A percentile compares a stretch with the other conserved stretches of the same genome.
phyloP scores from a whole-genome alignment of 1,140 invertebrate species.

The Bombus haemorrhoidalis region DNA sequence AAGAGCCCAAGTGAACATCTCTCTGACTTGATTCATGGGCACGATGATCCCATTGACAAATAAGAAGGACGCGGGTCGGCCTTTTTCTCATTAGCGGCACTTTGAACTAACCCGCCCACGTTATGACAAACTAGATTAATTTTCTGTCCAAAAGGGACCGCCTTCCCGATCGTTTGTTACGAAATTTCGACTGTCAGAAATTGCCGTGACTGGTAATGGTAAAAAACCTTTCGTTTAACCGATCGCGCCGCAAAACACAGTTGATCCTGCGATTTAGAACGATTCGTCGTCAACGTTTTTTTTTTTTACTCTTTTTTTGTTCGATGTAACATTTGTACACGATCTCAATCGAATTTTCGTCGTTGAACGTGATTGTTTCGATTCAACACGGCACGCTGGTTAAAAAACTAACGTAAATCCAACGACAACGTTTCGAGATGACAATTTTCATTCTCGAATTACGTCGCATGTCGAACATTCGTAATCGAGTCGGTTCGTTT shows the following conservation, averaged over 20 bases:
- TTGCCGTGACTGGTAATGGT: constrained; percentile 36
- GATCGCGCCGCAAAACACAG: constrained; percentile 31
- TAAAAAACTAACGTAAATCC: constrained; percentile 12
- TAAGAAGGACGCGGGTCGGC: constrained; percentile 78
- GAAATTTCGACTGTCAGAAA: constrained; percentile 81
- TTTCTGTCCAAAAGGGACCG: constrained; percentile 77
- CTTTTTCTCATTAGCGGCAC: constrained; percentile 83
- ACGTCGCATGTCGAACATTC: not conserved
- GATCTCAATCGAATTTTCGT: not conserved
- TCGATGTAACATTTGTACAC: not conserved
- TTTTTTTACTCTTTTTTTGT: not conserved
- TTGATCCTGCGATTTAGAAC: constrained; percentile 17
- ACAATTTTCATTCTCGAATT: constrained; percentile 31
- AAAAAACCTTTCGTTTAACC: constrained; percentile 58
- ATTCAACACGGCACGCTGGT: not conserved
- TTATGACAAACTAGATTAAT: constrained; percentile 84
- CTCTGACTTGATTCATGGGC: constrained; percentile 74
- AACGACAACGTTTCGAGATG: not conserved
- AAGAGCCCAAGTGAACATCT: constrained; percentile 59
- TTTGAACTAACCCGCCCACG: constrained; percentile 82
- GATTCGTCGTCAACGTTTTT: not conserved
- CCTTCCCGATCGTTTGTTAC: constrained; percentile 80
- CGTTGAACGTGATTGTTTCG: constrained; percentile 33
- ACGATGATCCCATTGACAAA: constrained; percentile 81
- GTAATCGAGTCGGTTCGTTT: not conserved